Conservation (phyloP, 2,113 vertebrate genomes). For the Megaleporinus macrocephalus region DNA sequence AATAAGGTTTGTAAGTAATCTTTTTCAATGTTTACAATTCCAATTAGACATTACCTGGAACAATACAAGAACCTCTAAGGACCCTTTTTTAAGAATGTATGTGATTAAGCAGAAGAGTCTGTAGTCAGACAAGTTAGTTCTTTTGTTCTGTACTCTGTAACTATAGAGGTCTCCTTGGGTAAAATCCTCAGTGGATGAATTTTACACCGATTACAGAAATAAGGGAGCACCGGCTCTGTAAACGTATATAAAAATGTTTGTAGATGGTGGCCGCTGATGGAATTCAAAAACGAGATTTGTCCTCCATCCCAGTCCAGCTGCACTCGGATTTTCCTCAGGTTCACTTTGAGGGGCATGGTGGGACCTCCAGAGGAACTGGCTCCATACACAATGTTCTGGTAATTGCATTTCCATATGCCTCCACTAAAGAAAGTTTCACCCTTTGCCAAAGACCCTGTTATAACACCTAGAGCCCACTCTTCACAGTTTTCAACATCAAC, state of each 20-base stretch:
- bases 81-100: background rate
- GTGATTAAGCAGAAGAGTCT: background rate
- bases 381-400: background rate
- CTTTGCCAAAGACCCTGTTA: background rate
- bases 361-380: background rate
- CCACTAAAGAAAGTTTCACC: background rate
- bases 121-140: background rate
- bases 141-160: background rate
- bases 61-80: too few species aligned
- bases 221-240: slow-evolving; percentile 9
- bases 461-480: slow-evolving; percentile 22
- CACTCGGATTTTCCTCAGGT: slow-evolving; percentile 21
- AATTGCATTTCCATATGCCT: slow-evolving; percentile 3
- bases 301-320: background rate
- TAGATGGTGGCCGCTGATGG: background rate
- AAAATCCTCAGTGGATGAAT: background rate
- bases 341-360: background rate
- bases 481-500: slow-evolving; percentile 9
- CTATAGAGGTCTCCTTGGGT: background rate
- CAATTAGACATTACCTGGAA: too few species aligned
- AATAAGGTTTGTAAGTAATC: too few species aligned
- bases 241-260: slow-evolving; percentile 19
- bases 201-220: slow-evolving; percentile 21
- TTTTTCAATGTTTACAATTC: too few species aligned
- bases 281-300: background rate